Percentiles rank a stretch among this genome's conserved stretches.
phyloP scores from a whole-genome alignment of 1,140 invertebrate genomes.

The Branchinecta lindahli region DNA sequence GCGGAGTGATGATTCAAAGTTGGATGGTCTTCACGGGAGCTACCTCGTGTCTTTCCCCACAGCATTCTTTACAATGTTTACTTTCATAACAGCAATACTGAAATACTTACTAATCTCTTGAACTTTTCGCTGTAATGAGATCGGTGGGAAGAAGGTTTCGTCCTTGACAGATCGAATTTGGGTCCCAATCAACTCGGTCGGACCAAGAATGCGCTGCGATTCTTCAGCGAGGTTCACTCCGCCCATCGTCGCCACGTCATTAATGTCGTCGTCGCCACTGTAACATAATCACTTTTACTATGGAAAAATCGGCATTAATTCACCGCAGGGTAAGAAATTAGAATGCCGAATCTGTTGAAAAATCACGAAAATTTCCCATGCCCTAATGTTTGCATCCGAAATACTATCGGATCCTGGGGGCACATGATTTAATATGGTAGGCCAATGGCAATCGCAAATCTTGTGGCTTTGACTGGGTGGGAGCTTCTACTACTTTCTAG shows the following conservation, averaged over 20 bases:
- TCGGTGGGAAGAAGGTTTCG: conserved; percentile 68
- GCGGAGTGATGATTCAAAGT: not conserved
- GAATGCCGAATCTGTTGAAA: no score
- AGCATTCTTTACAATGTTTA: not conserved
- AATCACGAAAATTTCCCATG: no score
- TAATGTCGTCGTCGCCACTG: conserved; percentile 84
- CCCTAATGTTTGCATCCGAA: no score
- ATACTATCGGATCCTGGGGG: no score
- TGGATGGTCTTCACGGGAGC: conserved; percentile 10
- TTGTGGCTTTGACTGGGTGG: no score
- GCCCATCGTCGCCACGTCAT: conserved; percentile 97
- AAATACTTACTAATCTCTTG: conserved; percentile 46
- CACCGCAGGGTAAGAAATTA: no score
- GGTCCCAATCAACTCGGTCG: conserved; percentile 85
- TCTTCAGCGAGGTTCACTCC: conserved; percentile 97
- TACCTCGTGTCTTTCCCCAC: conserved; percentile 21
- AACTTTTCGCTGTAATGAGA: conserved; percentile 58
- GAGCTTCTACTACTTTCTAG: no score
- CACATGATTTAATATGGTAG: no score
- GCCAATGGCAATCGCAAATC: no score
- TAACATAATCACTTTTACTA: conserved; percentile 10
- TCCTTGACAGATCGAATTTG: conserved; percentile 93
- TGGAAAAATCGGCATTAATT: no score
- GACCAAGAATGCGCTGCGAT: conserved; percentile 81
- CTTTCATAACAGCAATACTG: conserved; percentile 11